Conservation (phyloP, 2,113 vertebrate species). For the Oreochromis spilurus region DNA sequence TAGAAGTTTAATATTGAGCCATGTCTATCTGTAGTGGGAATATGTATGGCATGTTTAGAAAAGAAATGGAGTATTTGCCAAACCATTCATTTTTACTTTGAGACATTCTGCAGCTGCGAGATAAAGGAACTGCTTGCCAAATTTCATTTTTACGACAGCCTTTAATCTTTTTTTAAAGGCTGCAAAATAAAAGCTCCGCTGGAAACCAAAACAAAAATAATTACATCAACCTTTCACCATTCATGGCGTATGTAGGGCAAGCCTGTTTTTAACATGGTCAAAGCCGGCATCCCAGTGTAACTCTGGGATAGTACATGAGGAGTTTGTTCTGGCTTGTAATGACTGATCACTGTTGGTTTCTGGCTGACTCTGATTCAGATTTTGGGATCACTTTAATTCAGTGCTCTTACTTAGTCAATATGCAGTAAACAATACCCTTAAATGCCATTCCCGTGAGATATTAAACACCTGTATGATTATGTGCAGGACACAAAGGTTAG, state of each 20-base stretch:
- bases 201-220: neutral
- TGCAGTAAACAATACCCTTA: neutral
- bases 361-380: neutral
- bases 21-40: neutral
- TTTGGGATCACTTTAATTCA: neutral
- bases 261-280: neutral
- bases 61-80: neutral
- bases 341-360: neutral
- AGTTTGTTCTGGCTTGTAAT: neutral
- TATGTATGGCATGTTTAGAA: neutral
- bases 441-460: neutral
- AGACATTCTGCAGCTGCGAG: conserved; percentile 14
- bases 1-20: neutral
- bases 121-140: conserved; percentile 25
- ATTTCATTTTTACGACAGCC: conserved; percentile 7
- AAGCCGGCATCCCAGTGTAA: neutral
- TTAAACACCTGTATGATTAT: neutral
- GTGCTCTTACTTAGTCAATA: neutral
- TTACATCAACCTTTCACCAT: neutral
- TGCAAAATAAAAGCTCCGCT: neutral
- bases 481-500: neutral
- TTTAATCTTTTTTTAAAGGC: conserved; percentile 20
- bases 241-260: neutral
- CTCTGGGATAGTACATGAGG: neutral
- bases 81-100: conserved; percentile 30